A percentile compares a stretch with the other conserved stretches of the same genome.
phyloP scores from a whole-genome alignment of 2,888 invertebrate species.

The Uropetala carovei region DNA sequence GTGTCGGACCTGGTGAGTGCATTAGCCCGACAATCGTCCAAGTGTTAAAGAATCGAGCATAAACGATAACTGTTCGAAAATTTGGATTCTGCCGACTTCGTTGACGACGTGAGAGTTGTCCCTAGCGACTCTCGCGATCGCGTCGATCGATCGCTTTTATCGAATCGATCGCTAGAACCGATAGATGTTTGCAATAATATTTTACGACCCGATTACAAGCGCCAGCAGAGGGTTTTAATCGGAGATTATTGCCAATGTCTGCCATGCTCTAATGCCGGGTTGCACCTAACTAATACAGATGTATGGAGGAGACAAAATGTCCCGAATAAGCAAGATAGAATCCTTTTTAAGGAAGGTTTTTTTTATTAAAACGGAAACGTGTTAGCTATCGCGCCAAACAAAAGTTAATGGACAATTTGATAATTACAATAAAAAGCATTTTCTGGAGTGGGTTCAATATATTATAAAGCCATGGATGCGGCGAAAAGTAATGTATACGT shows the following conservation, averaged over 20 bases:
- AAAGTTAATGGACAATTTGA: neutral
- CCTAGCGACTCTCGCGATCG: neutral
- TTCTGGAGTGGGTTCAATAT: no score
- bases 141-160: neutral
- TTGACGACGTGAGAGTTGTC: neutral
- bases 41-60: neutral
- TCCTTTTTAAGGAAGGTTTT: neutral
- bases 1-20: neutral
- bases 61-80: neutral
- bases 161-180: neutral
- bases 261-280: neutral
- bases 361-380: neutral
- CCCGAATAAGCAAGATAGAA: neutral
- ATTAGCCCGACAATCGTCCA: neutral
- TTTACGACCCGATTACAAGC: neutral
- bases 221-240: neutral
- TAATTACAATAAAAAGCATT: no score
- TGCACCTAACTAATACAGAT: neutral
- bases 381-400: neutral
- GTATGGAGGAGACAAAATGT: neutral
- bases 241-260: neutral
- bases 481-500: no score
- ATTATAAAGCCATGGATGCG: no score
- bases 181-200: neutral
- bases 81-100: neutral